Base-by-base conservation (phyloP, 1,140 invertebrate species). In the Penaeus vannamei region DNA sequence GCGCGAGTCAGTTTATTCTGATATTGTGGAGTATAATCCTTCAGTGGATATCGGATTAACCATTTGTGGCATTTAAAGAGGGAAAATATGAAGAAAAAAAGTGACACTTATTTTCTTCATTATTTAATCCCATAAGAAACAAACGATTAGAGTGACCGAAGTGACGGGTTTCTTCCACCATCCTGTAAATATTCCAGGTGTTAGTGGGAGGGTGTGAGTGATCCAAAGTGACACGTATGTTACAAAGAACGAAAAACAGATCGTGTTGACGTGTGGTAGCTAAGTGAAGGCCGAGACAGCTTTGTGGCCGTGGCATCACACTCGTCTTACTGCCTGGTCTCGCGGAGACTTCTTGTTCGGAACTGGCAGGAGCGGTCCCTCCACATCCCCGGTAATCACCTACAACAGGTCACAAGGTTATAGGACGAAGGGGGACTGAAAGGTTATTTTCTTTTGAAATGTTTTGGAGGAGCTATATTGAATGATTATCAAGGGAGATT, bases 321-420 rank as follows among this genome's bases (percentile, higher is more conserved):
- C 46, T 81, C 12, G 86, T 89, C 87, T 89, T 89, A 89, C 87
- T 61, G 80, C 72, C 72, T 79, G 81, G 87, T 89, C 87, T 8
- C 69, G 20, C n/a, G 87, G 26, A 26, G 69, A 62, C 82, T 76
- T 84, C 69, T 83, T 66, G 59, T n/a, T 17, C 23, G 87, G 87
- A 46, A 89, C 82, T 29, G 87, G 82, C 59, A 89, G 82, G 46
- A 89, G 87, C 29, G 87, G 87, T 19, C 82, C 87, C 20, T 89
- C 87, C 87, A 85, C n/a, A 4, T 17, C 10, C n/a, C 87, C 87
- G 17, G n/a, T 80, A 36, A 89, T 83, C 87, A 89, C 87, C 87
- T 89, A 76, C 32, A 60, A 22, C n/a, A 61, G 81, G 59, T 60
- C 53, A 80, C 20, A n/a, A 62, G 46, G 60, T n/a, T 29, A 32